These are phyloP conservation scores for Drosophila atripex DNA, from an alignment of 2,888 invertebrate species.

Conservation along the genomic window DNA sequence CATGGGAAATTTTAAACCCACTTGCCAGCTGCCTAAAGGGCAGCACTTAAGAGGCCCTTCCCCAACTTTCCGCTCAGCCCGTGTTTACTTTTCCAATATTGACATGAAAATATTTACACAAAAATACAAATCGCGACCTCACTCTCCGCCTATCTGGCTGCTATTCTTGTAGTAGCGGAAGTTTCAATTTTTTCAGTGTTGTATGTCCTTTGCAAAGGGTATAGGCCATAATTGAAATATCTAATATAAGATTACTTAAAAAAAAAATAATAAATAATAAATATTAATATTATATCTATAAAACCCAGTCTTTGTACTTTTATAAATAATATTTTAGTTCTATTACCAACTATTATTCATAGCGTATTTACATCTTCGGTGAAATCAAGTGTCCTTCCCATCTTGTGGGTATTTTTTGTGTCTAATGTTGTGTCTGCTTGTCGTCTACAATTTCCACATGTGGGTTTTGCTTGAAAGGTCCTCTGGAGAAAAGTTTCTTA, in stretches of 20 bases:
- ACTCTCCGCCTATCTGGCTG: background rate
- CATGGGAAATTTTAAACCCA: conserved; percentile 74
- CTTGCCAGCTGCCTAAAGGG: conserved; percentile 67
- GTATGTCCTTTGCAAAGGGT: background rate
- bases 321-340: background rate
- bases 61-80: background rate
- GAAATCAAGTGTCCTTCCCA: background rate
- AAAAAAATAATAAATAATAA: background rate
- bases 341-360: background rate
- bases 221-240: background rate
- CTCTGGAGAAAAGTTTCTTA: conserved; percentile 48
- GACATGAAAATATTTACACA: conserved; percentile 75
- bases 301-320: no score
- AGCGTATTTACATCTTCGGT: conserved; percentile 5
- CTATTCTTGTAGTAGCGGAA: background rate
- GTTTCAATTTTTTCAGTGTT: conserved; percentile 7
- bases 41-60: conserved; percentile 60
- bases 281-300: no score
- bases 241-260: background rate
- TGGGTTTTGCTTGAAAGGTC: conserved; percentile 45
- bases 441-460: conserved; percentile 53
- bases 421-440: conserved; percentile 38
- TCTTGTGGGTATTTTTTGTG: conserved; percentile 11
- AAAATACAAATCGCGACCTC: conserved; percentile 49
- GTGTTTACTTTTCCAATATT: conserved; percentile 72